Base-by-base conservation (phyloP, 2,113 vertebrate genomes). In the Dromaius novaehollandiae region DNA sequence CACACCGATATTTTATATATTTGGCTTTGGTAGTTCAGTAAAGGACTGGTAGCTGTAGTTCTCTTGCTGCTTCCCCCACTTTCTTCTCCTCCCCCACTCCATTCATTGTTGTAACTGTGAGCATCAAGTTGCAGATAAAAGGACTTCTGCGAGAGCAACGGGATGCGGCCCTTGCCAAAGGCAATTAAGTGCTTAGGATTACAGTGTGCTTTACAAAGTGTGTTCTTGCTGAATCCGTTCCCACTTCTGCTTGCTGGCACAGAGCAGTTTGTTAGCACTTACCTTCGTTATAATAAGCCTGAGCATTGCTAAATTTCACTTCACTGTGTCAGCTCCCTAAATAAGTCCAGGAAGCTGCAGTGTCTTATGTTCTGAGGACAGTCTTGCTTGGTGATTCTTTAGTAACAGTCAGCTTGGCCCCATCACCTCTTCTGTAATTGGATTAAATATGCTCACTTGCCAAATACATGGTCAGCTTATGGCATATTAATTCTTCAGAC, bases 131-230 rank as follows among this genome's bases (percentile, higher is more conserved):
- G 94, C 93, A 95, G 88, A 95, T 95, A 92, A 90, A 95, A 86
- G 1, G 11, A 96, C 89, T 96, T 96, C 81, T 94, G 89, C 88
- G 90, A 91, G 76, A 95, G 92, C 74, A 96, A 81, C 3, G 78
- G 90, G 96, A 95, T 96, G 93, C 78, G 56, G 76, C 56, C 92
- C 82, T 77, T 96, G 95, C 94, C 95, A 96, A 96, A 95, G 89
- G 92, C 94, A 97, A 96, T 96, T 97, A 96, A 96, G 93, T 81
- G 21, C 78, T 96, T 97, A 96, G 94, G 93, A 95, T 97, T 96
- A 96, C 86, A 92, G 81, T 14, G 34, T 80, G 68, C 92, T 95
- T 94, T 96, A 93, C 95, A 88, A 92, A 95, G 92, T 86, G 91
- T 70, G 71, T 56, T 91, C 87, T 93, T 91, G 75, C 70, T 75